Conservation (phyloP, 2,888 invertebrate genomes). For the Folsomia manolachei region DNA sequence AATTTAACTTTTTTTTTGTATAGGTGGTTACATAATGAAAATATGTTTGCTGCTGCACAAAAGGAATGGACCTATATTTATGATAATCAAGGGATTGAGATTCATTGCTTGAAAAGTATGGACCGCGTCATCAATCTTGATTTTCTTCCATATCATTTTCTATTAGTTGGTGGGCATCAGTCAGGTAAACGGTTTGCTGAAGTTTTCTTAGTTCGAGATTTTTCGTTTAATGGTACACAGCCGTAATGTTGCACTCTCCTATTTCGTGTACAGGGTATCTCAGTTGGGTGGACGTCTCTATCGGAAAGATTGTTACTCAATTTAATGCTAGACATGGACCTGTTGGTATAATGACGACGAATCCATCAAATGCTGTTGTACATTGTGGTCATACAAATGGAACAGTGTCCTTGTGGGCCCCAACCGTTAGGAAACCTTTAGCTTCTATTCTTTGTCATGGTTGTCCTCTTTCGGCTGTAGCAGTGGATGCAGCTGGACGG, state of each 20-base stretch:
- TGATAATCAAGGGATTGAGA: constrained; percentile 92
- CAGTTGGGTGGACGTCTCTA: constrained; percentile 90
- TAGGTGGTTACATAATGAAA: constrained; percentile 89
- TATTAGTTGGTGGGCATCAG: constrained; percentile 67
- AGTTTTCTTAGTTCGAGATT: too few species aligned
- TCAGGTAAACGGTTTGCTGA: constrained; percentile 28
- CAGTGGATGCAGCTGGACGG: constrained; percentile 80
- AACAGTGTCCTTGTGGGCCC: constrained; percentile 90
- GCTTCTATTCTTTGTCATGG: constrained; percentile 89
- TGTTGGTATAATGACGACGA: constrained; percentile 80
- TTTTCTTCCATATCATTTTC: constrained; percentile 95
- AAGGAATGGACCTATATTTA: constrained; percentile 95
- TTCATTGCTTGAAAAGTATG: constrained; percentile 89
- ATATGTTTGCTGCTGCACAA: constrained; percentile 96
- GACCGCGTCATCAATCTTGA: constrained; percentile 77
- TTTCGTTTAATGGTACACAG: too few species aligned
- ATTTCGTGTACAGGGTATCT: constrained; percentile 75
- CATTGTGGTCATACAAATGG: constrained; percentile 86
- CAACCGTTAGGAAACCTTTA: constrained; percentile 77
- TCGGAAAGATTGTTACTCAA: constrained; percentile 81
- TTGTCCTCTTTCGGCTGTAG: constrained; percentile 72
- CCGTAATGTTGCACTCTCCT: too few species aligned
- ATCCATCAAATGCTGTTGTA: constrained; percentile 88
- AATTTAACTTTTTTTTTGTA: constrained; percentile 51
- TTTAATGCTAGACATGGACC: constrained; percentile 74